phyloP scores from a whole-genome alignment of 1,140 invertebrate genomes.

The Platorchestia sp. region DNA sequence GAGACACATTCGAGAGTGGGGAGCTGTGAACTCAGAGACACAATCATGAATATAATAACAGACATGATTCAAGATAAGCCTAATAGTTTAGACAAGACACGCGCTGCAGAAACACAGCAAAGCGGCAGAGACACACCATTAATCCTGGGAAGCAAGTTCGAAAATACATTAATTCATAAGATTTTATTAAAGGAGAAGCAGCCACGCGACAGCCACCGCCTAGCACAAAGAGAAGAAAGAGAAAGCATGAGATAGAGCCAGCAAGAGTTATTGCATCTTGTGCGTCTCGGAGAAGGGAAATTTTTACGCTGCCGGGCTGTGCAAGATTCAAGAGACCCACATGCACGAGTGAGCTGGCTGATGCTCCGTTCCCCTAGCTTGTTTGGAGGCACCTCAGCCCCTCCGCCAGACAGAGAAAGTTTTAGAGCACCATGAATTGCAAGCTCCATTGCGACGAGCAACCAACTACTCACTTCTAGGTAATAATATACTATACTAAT shows the following conservation, averaged over 20 bases:
- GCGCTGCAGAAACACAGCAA: neutral
- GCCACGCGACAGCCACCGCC: neutral
- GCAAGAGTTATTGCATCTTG: neutral
- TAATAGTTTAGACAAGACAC: too few relatives aligned
- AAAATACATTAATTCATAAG: neutral
- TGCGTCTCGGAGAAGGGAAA: neutral
- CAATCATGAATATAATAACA: too few relatives aligned
- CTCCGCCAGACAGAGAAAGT: neutral
- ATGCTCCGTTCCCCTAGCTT: neutral
- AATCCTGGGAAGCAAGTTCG: neutral
- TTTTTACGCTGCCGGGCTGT: neutral
- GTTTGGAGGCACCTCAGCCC: neutral
- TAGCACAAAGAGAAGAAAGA: slow-evolving; percentile 7
- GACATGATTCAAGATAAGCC: too few relatives aligned
- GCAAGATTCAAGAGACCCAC: neutral
- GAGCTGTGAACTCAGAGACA: neutral
- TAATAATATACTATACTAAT: neutral
- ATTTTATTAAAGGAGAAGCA: neutral
- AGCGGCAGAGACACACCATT: neutral
- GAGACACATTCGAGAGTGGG: neutral
- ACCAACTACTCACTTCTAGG: neutral
- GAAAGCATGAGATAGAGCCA: neutral
- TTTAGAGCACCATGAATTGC: neutral
- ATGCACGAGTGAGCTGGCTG: neutral
- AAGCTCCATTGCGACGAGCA: neutral